Conservation (phyloP, 2,888 invertebrate species). For the Apeira syringaria region DNA sequence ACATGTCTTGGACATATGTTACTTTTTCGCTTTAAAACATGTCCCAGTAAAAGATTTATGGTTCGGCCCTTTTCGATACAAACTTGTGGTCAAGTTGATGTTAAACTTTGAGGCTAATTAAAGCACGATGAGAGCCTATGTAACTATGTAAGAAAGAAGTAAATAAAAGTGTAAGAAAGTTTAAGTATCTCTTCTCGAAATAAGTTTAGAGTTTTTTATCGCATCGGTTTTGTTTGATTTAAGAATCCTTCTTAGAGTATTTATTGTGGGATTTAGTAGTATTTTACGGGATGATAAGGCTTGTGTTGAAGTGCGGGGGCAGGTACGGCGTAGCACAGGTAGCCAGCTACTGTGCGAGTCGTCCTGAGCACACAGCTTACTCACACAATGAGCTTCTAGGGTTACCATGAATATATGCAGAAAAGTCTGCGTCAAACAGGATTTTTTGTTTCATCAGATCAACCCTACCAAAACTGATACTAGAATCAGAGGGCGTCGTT, state of each 20-base stretch:
- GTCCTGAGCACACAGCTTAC: conserved; percentile 74
- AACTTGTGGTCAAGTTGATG: conserved; percentile 66
- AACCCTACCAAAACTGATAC: too few relatives aligned
- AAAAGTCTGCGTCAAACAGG: too few relatives aligned
- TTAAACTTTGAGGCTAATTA: conserved; percentile 58
- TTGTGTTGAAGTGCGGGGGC: conserved; percentile 48
- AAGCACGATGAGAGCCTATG: conserved; percentile 40
- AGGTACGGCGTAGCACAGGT: conserved; percentile 78
- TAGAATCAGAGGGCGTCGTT: too few relatives aligned
- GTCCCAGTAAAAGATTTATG: conserved; percentile 72
- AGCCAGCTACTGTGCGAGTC: conserved; percentile 71
- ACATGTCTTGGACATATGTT: conserved; percentile 79
- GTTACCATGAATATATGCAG: conserved; percentile 10
- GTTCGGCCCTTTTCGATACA: conserved; percentile 61
- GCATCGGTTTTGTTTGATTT: conserved; percentile 61
- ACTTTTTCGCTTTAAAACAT: conserved; percentile 80
- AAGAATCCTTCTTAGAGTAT: conserved; percentile 55
- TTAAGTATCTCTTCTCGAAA: conserved; percentile 18
- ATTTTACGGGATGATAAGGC: conserved; percentile 73
- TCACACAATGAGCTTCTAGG: conserved; percentile 42
- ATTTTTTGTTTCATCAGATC: too few relatives aligned
- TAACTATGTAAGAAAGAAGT: conserved; percentile 20
- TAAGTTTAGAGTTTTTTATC: conserved; percentile 44
- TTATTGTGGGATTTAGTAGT: conserved; percentile 63
- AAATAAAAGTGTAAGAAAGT: too few relatives aligned